Evolutionary conservation across 1,140 invertebrate genomes (phyloP).

Genomic region (Tenebrio molitor): DNA sequence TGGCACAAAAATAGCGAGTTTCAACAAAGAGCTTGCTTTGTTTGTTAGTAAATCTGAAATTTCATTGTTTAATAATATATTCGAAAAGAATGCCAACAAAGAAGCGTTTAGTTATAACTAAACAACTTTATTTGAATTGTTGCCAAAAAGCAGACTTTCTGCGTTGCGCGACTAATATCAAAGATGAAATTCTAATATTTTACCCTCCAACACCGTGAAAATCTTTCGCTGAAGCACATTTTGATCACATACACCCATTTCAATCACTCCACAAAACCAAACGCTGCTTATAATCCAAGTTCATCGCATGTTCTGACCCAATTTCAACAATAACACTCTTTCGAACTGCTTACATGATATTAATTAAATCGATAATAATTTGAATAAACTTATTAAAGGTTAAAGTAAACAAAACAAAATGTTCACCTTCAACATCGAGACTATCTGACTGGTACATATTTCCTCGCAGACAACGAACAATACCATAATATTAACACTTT

Average conservation of each 20-base stretch:
- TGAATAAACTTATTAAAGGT: not conserved
- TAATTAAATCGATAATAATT: constrained; percentile 29
- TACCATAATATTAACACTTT: constrained; percentile 30
- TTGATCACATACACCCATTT: not conserved
- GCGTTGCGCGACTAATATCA: not conserved
- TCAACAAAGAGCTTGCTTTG: too few relatives aligned
- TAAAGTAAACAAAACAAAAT: constrained; percentile 8
- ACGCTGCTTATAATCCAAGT: not conserved
- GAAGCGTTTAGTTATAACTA: too few relatives aligned
- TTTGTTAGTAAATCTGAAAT: not conserved
- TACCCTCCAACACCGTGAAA: constrained; percentile 12
- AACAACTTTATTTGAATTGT: not conserved
- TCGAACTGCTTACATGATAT: constrained; percentile 7
- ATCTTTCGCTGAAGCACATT: not conserved
- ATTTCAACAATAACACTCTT: constrained; percentile 20
- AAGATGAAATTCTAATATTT: not conserved
- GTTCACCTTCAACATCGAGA: constrained; percentile 12
- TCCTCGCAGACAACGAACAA: not conserved
- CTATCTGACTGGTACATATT: constrained; percentile 13
- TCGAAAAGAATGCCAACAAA: too few relatives aligned
- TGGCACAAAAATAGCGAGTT: too few relatives aligned
- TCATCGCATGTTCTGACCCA: constrained; percentile 24
- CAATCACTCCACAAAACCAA: constrained; percentile 5
- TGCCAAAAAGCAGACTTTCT: constrained; percentile 1
- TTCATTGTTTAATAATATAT: too few relatives aligned